A percentile compares a stretch with the other conserved stretches of the same genome.
Conservation (phyloP, 2,888 invertebrate genomes). For the Netelia fuscicornis region DNA sequence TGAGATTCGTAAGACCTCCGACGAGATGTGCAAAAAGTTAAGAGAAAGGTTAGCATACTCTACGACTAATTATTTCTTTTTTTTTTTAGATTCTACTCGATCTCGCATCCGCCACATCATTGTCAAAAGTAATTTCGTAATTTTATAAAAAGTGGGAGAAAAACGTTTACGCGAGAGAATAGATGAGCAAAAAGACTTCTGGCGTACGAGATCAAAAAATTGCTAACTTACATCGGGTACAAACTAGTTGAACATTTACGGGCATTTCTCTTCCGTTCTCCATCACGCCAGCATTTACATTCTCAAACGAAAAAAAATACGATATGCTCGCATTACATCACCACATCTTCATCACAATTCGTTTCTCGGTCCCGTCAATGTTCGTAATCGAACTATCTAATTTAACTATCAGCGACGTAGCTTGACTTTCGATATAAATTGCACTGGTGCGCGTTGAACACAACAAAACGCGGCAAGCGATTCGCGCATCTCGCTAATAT, state of each 20-base stretch:
- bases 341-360: neutral
- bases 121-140: constrained; percentile 52
- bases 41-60: constrained; percentile 30
- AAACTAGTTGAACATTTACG: constrained; percentile 43
- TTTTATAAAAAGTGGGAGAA: neutral
- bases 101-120: constrained; percentile 51
- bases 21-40: constrained; percentile 7
- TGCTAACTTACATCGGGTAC: constrained; percentile 45
- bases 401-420: constrained; percentile 48
- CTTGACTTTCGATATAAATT: constrained; percentile 55
- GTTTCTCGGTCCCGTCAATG: constrained; percentile 44
- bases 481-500: constrained; percentile 41
- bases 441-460: constrained; percentile 51
- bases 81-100: constrained; percentile 48
- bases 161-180: constrained; percentile 3
- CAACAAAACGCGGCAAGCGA: constrained; percentile 34
- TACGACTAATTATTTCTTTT: constrained; percentile 51
- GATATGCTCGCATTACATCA: constrained; percentile 47
- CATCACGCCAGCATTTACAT: neutral
- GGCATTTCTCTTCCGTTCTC: constrained; percentile 11
- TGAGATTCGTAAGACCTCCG: constrained; percentile 32
- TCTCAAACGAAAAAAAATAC: constrained; percentile 39
- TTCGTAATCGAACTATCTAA: constrained; percentile 43
- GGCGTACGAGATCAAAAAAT: constrained; percentile 54
- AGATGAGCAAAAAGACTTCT: constrained; percentile 19